These are phyloP conservation scores for Trichopria drosophilae DNA, from an alignment of 2,888 invertebrate species.

Conservation along the genomic window DNA sequence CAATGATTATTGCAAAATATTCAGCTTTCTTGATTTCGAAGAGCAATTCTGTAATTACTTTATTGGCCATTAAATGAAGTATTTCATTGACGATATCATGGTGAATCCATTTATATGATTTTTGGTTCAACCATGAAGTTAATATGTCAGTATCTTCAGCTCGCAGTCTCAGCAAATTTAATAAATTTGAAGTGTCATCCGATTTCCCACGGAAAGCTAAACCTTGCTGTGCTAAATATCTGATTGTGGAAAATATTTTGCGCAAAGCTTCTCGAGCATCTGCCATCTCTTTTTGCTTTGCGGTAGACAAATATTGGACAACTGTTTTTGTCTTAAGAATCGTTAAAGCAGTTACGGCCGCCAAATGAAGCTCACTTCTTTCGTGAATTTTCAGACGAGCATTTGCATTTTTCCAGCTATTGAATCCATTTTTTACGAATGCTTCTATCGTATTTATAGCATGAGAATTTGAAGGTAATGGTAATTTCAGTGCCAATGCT, in stretches of 20 bases:
- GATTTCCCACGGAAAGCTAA: slow-evolving; percentile 15
- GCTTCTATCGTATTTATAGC: slow-evolving; percentile 13
- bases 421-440: slow-evolving; percentile 25
- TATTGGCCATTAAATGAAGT: slow-evolving; percentile 5
- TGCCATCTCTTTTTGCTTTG: slow-evolving; percentile 25
- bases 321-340: slow-evolving; percentile 19
- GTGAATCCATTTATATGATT: slow-evolving; percentile 6
- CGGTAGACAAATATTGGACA: slow-evolving; percentile 9
- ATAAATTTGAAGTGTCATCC: slow-evolving; percentile 29
- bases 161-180: slow-evolving; percentile 27
- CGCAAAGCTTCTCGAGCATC: slow-evolving; percentile 19
- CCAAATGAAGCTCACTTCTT: slow-evolving; percentile 18
- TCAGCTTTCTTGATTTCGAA: slow-evolving; percentile 2
- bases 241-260: slow-evolving; percentile 20
- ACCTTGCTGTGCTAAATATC: slow-evolving; percentile 21
- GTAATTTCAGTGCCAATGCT: slow-evolving; percentile 17
- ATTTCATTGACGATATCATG: slow-evolving; percentile 14
- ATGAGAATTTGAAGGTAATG: slow-evolving; percentile 10
- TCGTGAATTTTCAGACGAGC: slow-evolving; percentile 17
- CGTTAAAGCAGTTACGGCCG: slow-evolving; percentile 11
- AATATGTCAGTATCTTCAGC: slow-evolving; percentile 22
- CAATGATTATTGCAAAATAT: slow-evolving; percentile 13
- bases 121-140: slow-evolving; percentile 7
- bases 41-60: slow-evolving; percentile 6
- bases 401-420: slow-evolving; percentile 28